Base-by-base conservation (phyloP, 2,797 vertebrate species). In the Cichlasoma orientale region DNA sequence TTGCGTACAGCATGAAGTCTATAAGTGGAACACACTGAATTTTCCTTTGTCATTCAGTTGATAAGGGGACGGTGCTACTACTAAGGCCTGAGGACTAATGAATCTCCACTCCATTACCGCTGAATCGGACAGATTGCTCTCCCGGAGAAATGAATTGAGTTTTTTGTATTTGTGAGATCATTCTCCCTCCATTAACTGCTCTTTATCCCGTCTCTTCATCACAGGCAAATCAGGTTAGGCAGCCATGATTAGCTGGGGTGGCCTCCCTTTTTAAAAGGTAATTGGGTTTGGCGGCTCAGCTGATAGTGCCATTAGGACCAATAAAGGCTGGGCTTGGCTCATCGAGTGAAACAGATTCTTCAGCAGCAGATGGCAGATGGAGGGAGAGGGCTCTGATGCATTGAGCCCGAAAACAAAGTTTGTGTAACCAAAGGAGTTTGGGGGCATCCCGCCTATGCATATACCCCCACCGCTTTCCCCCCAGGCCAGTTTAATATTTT, bases 121-220 rank as follows among this genome's bases (percentile, higher is more conserved):
- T 95, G 94, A 96, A 96, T 96, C 94, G 94, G 95, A 96, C 95
- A 96, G 95, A 96, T 96, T 95, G 94, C 96, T 96, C 95, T 96
- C 95, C 94, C 78, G 82, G 94, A 96, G 95, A 96, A 96, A 96
- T 96, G 96, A 96, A 96, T 96, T 96, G 96, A 96, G 95, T 96
- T 96, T 96, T 96, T 95, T 96, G 96, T 96, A 96, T 96, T 96
- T 95, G 95, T 96, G 95, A 96, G 96, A 96, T 96, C 96, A 96
- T 96, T 96, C 95, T 96, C 93, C 95, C 94, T 96, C 95, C 96
- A 96, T 96, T 96, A 96, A 96, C 95, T 96, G 95, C 95, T 96
- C 96, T 96, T 96, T 96, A 96, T 96, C 95, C 95, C 94, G 89
- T 95, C 96, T 96, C 95, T 96, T 96, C 95, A 96, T 96, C 96